Conservation (phyloP, 2,797 vertebrate genomes). For the Sebastes nivosus region DNA sequence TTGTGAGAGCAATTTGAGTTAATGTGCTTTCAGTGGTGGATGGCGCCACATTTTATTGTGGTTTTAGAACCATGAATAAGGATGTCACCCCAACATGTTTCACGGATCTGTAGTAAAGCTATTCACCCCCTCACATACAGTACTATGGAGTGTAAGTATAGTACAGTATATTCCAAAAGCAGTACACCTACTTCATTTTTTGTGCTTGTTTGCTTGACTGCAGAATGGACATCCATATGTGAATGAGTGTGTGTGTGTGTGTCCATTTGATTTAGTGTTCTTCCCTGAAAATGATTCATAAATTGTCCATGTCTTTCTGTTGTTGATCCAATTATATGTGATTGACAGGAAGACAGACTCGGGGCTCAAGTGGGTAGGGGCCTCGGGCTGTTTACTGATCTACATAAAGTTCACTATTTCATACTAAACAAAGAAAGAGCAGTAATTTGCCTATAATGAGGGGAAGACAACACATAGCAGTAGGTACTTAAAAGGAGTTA, state of each 20-base stretch:
- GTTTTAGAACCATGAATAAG: not conserved
- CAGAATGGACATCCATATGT: not conserved
- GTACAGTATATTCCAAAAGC: not conserved
- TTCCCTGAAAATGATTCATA: constrained; percentile 60
- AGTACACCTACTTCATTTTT: not conserved
- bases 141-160: not conserved
- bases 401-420: constrained; percentile 63
- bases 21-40: not conserved
- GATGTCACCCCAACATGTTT: not conserved
- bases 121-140: not conserved
- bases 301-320: constrained; percentile 63
- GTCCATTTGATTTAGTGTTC: constrained; percentile 38
- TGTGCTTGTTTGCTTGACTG: not conserved
- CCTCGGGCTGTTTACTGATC: constrained; percentile 74
- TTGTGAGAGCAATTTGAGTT: constrained; percentile 9
- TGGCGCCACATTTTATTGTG: not conserved
- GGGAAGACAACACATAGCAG: constrained; percentile 50
- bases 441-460: constrained; percentile 73
- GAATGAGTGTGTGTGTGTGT: not conserved
- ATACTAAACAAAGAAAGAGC: constrained; percentile 58
- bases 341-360: constrained; percentile 75
- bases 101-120: not conserved
- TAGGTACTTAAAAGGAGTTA: constrained; percentile 63
- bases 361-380: constrained; percentile 54
- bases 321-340: constrained; percentile 81